Percentiles rank a stretch among this genome's conserved stretches.
These are phyloP conservation scores for Drosophila pseudotalamancana DNA, from an alignment of 2,888 invertebrate genomes.

Conservation along the genomic window DNA sequence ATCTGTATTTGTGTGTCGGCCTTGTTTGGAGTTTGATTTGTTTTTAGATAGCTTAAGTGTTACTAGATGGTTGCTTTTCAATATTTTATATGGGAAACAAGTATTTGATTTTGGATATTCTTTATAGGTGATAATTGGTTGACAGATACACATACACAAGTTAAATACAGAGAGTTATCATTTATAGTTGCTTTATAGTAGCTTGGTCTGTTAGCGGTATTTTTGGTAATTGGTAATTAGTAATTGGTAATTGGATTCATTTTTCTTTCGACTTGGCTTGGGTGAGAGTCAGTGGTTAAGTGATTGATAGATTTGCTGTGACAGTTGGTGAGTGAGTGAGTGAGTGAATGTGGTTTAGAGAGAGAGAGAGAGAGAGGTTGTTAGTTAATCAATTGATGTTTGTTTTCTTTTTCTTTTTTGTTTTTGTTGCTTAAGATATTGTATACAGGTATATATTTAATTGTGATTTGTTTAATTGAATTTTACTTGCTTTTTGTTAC, in stretches of 20 bases:
- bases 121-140: constrained; percentile 20
- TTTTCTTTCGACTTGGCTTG: constrained; percentile 48
- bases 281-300: constrained; percentile 61
- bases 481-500: constrained; percentile 19
- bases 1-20: constrained; percentile 7
- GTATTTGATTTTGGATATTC: constrained; percentile 15
- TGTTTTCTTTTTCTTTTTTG: constrained; percentile 1
- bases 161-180: constrained; percentile 57
- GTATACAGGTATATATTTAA: constrained; percentile 30
- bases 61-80: constrained; percentile 27
- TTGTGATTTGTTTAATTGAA: constrained; percentile 33
- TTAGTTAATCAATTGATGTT: constrained; percentile 44
- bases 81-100: constrained; percentile 26
- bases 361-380: constrained; percentile 44
- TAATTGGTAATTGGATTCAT: constrained; percentile 31
- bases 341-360: constrained; percentile 24
- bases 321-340: constrained; percentile 52
- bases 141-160: constrained; percentile 56
- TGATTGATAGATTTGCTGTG: constrained; percentile 66
- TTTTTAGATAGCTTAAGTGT: constrained; percentile 28
- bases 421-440: constrained; percentile 7
- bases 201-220: constrained; percentile 52
- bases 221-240: constrained; percentile 11
- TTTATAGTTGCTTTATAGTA: constrained; percentile 63
- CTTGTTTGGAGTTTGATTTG: constrained; percentile 4